Conservation (phyloP, 2,113 vertebrate genomes). For the Toxostoma redivivum region DNA sequence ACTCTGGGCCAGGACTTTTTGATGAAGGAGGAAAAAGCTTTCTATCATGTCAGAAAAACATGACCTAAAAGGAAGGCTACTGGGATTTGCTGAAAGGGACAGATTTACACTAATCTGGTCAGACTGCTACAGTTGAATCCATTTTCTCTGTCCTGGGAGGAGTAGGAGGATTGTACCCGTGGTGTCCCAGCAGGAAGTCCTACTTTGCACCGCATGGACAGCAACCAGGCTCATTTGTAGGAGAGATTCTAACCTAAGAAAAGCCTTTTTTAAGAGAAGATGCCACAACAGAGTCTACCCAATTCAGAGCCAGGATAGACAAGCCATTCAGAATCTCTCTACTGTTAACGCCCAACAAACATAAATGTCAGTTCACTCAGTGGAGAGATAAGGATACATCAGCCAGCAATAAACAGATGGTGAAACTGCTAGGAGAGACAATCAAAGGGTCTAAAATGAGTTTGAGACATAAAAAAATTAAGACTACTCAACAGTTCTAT, state of each 20-base stretch:
- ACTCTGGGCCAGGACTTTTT: neutral
- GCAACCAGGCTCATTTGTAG: neutral
- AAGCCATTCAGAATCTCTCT: neutral
- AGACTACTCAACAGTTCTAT: neutral
- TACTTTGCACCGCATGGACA: neutral
- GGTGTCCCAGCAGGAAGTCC: neutral
- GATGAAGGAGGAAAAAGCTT: neutral
- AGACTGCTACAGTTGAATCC: neutral
- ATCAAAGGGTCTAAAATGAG: neutral
- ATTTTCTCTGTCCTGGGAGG: neutral
- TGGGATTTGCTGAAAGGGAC: neutral
- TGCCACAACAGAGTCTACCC: neutral
- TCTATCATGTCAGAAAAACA: neutral
- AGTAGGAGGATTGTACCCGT: neutral
- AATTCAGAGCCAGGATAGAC: neutral
- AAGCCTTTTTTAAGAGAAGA: neutral
- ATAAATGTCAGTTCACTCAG: neutral
- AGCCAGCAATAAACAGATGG: constrained; percentile 36
- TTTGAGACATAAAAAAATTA: neutral
- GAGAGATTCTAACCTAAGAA: neutral
- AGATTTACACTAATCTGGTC: neutral
- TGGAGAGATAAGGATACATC: neutral
- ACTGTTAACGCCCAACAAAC: neutral
- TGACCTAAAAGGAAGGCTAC: neutral
- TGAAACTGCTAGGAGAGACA: neutral